Percentiles rank a stretch among this genome's conserved stretches.
Evolutionary conservation across 2,797 vertebrate genomes (phyloP).

Genomic region (Meriones psammophilus): DNA sequence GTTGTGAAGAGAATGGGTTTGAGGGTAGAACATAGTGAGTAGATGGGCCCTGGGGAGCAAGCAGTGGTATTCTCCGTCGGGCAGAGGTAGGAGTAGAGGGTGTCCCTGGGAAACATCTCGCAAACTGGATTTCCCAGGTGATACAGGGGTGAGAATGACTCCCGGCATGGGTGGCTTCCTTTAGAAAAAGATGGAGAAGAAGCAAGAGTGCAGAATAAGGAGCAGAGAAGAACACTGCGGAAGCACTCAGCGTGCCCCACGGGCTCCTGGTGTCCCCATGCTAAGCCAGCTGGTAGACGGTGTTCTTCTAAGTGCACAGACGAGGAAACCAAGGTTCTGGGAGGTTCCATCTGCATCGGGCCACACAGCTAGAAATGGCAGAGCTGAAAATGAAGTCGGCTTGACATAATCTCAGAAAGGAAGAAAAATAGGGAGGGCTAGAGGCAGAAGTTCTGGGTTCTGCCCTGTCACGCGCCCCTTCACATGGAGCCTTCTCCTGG

Average conservation of each 20-base stretch:
- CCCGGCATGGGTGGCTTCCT: neutral
- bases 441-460: neutral
- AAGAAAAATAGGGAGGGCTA: neutral
- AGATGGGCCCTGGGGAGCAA: neutral
- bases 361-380: neutral
- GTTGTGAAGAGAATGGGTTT: neutral
- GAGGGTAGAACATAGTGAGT: neutral
- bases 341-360: neutral
- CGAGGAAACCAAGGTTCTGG: neutral
- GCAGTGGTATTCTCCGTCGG: neutral
- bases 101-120: neutral
- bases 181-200: neutral
- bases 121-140: neutral
- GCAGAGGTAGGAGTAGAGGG: neutral
- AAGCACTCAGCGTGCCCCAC: neutral
- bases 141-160: neutral
- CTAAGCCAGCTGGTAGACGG: neutral
- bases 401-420: slow-evolving; percentile 13
- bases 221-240: neutral
- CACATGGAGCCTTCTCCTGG: neutral
- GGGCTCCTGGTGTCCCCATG: neutral
- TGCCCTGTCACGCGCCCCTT: neutral
- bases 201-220: neutral
- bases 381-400: neutral
- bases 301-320: neutral